Percentiles rank a stretch among this genome's conserved stretches.
phyloP scores from a whole-genome alignment of 1,140 invertebrate species.

The Druon quercuslanigerum region DNA sequence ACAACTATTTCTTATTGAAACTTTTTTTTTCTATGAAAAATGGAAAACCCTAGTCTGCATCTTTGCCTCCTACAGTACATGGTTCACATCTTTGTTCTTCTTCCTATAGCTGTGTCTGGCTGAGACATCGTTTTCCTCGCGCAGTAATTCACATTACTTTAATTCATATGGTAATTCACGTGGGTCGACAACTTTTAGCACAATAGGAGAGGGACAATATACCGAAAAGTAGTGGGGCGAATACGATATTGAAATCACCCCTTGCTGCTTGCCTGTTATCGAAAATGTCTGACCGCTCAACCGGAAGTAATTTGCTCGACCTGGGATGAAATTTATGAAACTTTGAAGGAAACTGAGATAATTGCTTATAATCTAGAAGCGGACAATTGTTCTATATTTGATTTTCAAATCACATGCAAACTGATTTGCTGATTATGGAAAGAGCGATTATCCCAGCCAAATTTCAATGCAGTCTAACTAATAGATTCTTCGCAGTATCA shows the following conservation, averaged over 20 bases:
- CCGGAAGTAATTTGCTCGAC: slow-evolving; percentile 70
- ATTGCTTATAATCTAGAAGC: slow-evolving; percentile 49
- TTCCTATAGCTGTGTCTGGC: background rate
- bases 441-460: no score
- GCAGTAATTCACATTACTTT: slow-evolving; percentile 72
- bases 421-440: no score
- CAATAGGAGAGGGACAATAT: slow-evolving; percentile 69
- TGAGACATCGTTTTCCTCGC: slow-evolving; percentile 54
- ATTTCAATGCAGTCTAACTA: no score
- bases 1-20: no score
- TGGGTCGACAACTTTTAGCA: slow-evolving; percentile 69
- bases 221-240: slow-evolving; percentile 49
- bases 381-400: no score
- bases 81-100: no score
- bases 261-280: slow-evolving; percentile 69
- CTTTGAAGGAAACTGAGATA: slow-evolving; percentile 51
- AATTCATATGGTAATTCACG: slow-evolving; percentile 74
- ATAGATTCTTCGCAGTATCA: no score
- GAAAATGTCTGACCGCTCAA: slow-evolving; percentile 72
- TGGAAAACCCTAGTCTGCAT: no score
- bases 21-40: no score
- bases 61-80: no score
- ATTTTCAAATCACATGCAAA: no score
- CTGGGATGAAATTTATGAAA: slow-evolving; percentile 71
- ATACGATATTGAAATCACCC: slow-evolving; percentile 71